These are phyloP conservation scores for Drosophila pseudotakahashii DNA, from an alignment of 2,888 invertebrate genomes.

Conservation along the genomic window DNA sequence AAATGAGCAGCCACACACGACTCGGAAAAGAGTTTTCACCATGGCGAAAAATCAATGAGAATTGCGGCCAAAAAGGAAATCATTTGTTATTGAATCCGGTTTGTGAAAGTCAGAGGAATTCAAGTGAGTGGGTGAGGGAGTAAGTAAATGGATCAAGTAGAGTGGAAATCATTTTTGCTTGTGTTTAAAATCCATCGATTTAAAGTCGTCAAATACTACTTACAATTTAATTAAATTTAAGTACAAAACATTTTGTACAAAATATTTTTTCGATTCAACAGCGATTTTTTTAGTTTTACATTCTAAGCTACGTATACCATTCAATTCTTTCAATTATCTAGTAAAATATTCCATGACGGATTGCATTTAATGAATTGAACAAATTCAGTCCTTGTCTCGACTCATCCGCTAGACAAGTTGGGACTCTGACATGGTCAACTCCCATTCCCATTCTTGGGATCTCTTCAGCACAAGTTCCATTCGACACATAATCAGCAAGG, in stretches of 20 bases:
- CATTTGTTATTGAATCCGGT: conserved; percentile 69
- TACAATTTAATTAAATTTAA: background rate
- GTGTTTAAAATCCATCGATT: background rate
- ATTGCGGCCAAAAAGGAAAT: conserved; percentile 69
- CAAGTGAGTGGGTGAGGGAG: conserved; percentile 6
- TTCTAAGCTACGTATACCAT: too few species aligned
- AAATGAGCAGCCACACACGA: conserved; percentile 59
- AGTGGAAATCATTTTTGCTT: conserved; percentile 10
- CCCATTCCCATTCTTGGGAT: background rate
- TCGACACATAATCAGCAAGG: conserved; percentile 62
- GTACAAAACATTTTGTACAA: too few species aligned
- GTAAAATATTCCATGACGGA: conserved; percentile 4
- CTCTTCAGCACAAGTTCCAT: conserved; percentile 8
- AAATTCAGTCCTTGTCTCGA: background rate
- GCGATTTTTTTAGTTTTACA: too few species aligned
- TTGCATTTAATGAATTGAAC: conserved; percentile 1
- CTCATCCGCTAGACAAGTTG: conserved; percentile 1
- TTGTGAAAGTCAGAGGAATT: conserved; percentile 15
- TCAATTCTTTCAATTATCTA: too few species aligned
- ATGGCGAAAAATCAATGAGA: conserved; percentile 62
- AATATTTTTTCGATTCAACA: too few species aligned
- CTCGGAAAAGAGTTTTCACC: conserved; percentile 17
- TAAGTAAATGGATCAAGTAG: conserved; percentile 14
- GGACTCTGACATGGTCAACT: conserved; percentile 16
- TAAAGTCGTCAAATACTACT: background rate